Conservation (phyloP, 2,888 invertebrate genomes). For the Caenorhabditis sp. region DNA sequence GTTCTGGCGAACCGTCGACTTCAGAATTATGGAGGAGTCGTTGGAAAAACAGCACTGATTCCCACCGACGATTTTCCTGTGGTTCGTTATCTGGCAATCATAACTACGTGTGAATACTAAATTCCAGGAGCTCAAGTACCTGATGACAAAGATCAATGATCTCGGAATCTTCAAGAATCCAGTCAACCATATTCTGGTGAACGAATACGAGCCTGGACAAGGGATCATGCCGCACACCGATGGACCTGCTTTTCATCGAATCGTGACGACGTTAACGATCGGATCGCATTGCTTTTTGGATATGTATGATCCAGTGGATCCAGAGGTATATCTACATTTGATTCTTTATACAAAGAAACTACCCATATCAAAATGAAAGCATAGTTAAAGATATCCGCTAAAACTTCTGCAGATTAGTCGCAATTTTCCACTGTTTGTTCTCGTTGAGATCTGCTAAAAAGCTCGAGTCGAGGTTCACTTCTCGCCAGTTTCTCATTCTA, state of each 20-base stretch:
- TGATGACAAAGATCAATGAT: constrained; percentile 71
- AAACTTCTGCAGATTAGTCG: constrained; percentile 50
- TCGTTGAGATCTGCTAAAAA: constrained; percentile 52
- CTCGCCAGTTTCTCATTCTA: constrained; percentile 53
- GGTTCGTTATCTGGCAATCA: constrained; percentile 79
- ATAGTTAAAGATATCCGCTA: constrained; percentile 4
- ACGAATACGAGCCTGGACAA: constrained; percentile 85
- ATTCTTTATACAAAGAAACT: constrained; percentile 84
- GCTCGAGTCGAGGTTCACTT: constrained; percentile 49
- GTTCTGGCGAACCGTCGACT: constrained; percentile 89
- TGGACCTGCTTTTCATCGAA: constrained; percentile 94
- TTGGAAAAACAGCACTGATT: constrained; percentile 95
- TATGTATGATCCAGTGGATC: constrained; percentile 86
- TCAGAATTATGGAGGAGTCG: constrained; percentile 98
- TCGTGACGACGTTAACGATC: constrained; percentile 93
- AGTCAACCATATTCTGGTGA: constrained; percentile 71
- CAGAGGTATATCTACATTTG: constrained; percentile 84
- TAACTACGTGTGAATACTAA: neutral
- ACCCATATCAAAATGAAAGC: constrained; percentile 41
- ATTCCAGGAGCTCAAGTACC: constrained; percentile 66
- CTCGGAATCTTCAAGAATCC: constrained; percentile 68
- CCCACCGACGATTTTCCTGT: constrained; percentile 90
- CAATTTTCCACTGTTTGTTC: constrained; percentile 45
- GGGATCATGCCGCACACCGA: constrained; percentile 98
- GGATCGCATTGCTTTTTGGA: constrained; percentile 94